Evolutionary conservation across 1,140 invertebrate species (phyloP).

Genomic region (Sycobia sp.): DNA sequence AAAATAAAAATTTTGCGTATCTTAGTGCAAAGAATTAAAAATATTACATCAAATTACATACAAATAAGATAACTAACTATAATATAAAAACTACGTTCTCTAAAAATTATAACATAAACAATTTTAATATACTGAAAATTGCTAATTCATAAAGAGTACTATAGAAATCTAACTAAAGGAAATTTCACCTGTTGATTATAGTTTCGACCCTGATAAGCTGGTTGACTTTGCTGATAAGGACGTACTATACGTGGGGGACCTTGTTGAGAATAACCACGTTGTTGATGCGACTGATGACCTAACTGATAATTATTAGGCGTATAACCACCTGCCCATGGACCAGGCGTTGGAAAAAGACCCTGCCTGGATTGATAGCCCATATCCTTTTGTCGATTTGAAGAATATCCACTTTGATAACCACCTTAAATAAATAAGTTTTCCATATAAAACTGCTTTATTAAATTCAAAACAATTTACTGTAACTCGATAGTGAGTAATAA

Average conservation of each 20-base stretch:
- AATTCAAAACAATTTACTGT: background rate
- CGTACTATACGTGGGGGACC: background rate
- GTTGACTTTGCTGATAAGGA: conserved; percentile 15
- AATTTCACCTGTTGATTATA: conserved; percentile 23
- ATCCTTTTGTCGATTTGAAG: background rate
- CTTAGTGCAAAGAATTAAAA: too few species aligned
- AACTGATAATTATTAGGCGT: background rate
- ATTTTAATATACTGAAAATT: too few species aligned
- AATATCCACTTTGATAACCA: conserved; percentile 7
- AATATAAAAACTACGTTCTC: too few species aligned
- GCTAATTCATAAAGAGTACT: too few species aligned
- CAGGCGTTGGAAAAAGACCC: background rate
- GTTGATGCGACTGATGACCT: conserved; percentile 6
- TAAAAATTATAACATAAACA: too few species aligned
- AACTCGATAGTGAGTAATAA: too few species aligned
- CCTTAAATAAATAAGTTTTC: background rate
- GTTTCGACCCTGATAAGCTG: background rate
- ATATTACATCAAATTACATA: too few species aligned
- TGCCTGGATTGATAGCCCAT: background rate
- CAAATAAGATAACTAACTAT: too few species aligned
- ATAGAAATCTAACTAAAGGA: too few species aligned
- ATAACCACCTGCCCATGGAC: conserved; percentile 23
- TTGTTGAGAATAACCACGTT: conserved; percentile 5
- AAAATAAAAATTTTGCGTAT: background rate
- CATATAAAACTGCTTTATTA: too few species aligned